phyloP scores from a whole-genome alignment of 2,113 vertebrate species.

The Arothron firmamentum region DNA sequence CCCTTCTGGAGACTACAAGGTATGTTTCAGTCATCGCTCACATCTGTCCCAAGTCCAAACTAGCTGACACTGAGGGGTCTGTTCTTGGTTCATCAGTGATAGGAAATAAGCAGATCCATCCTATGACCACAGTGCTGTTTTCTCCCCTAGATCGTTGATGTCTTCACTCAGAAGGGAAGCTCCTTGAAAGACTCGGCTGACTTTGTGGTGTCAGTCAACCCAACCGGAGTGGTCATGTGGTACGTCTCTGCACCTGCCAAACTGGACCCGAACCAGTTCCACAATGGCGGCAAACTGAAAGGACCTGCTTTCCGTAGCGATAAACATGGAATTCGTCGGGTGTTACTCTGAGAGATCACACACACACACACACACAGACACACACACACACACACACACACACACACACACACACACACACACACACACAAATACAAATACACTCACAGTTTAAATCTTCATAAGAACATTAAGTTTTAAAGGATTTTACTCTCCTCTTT shows the following conservation, averaged over 20 bases:
- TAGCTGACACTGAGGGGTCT: too few relatives aligned
- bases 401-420: too few relatives aligned
- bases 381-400: too few relatives aligned
- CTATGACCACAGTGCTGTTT: neutral
- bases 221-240: constrained; percentile 93
- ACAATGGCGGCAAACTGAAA: neutral
- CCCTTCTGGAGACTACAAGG: constrained; percentile 66
- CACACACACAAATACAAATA: too few relatives aligned
- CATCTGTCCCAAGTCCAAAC: neutral
- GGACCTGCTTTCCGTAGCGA: neutral
- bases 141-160: constrained; percentile 69
- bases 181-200: constrained; percentile 67
- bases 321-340: constrained; percentile 25
- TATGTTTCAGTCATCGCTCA: constrained; percentile 4
- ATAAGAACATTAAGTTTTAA: too few relatives aligned
- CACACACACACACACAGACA: too few relatives aligned
- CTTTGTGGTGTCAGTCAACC: constrained; percentile 85
- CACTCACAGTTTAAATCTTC: too few relatives aligned
- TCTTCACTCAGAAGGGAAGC: constrained; percentile 65
- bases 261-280: constrained; percentile 11
- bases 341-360: constrained; percentile 34
- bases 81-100: too few relatives aligned
- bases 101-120: too few relatives aligned
- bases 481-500: too few relatives aligned
- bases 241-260: constrained; percentile 73